A percentile compares a stretch with the other conserved stretches of the same genome.
Conservation (phyloP, 2,797 vertebrate species). For the Hafferia zeledoni region DNA sequence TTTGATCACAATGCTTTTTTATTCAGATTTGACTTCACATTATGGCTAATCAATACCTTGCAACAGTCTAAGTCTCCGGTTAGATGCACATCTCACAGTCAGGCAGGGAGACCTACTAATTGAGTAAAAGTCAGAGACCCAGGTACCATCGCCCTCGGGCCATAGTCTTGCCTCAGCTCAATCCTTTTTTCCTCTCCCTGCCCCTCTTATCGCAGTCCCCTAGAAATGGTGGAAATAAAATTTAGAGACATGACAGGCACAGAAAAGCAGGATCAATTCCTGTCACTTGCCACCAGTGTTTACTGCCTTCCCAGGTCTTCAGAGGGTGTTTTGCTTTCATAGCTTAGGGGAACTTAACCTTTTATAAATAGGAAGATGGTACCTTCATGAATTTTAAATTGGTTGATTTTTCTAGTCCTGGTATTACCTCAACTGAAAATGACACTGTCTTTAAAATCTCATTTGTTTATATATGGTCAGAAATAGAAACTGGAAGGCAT, state of each 20-base stretch:
- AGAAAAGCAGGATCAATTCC: slow-evolving; percentile 85
- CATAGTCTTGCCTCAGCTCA: slow-evolving; percentile 79
- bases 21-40: slow-evolving; percentile 94
- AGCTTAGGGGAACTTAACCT: slow-evolving; percentile 84
- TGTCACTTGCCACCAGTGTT: slow-evolving; percentile 85
- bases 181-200: slow-evolving; percentile 58
- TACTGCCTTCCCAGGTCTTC: slow-evolving; percentile 79
- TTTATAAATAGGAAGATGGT: slow-evolving; percentile 79
- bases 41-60: slow-evolving; percentile 95
- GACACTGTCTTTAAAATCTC: neutral
- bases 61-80: slow-evolving; percentile 82
- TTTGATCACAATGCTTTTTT: slow-evolving; percentile 90
- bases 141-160: slow-evolving; percentile 89
- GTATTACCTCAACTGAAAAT: slow-evolving; percentile 1
- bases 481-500: neutral
- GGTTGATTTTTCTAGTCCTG: slow-evolving; percentile 71
- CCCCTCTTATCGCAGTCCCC: slow-evolving; percentile 63
- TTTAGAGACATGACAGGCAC: slow-evolving; percentile 87
- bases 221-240: slow-evolving; percentile 88
- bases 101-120: slow-evolving; percentile 88
- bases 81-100: slow-evolving; percentile 81
- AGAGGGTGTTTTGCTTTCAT: slow-evolving; percentile 78
- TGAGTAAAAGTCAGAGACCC: slow-evolving; percentile 92
- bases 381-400: slow-evolving; percentile 82
- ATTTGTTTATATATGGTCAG: neutral